phyloP scores from a whole-genome alignment of 2,888 invertebrate genomes.

The Drosophila koepferae region DNA sequence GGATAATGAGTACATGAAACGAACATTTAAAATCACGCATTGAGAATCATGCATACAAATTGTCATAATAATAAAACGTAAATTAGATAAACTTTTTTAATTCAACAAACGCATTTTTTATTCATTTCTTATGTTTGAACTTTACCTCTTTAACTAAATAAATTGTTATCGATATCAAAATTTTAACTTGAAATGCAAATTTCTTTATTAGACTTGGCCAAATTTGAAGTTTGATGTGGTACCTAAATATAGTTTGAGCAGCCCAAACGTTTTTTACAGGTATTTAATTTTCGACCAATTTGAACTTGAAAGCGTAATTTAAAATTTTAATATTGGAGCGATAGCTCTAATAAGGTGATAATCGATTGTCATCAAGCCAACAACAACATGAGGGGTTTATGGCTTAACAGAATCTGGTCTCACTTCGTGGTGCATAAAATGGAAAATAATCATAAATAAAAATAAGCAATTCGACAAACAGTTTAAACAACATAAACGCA shows the following conservation, averaged over 20 bases:
- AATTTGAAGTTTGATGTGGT: not conserved
- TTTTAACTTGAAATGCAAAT: not conserved
- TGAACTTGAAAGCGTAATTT: not conserved
- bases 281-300: not conserved
- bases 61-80: constrained; percentile 70
- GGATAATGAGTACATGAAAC: constrained; percentile 50
- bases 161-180: not conserved
- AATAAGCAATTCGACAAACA: constrained; percentile 45
- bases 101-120: constrained; percentile 21
- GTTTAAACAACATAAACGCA: constrained; percentile 34
- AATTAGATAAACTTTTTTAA: constrained; percentile 73
- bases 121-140: not conserved
- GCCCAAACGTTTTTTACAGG: not conserved
- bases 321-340: not conserved
- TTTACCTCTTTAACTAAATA: not conserved
- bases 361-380: not conserved
- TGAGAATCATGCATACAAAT: constrained; percentile 54
- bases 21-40: constrained; percentile 44
- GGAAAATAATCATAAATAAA: constrained; percentile 65
- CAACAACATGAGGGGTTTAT: constrained; percentile 19
- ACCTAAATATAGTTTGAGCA: not conserved
- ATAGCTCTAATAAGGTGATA: not conserved
- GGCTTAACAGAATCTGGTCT: constrained; percentile 35
- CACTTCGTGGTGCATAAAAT: constrained; percentile 49
- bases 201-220: not conserved